Evolutionary conservation across 2,797 vertebrate genomes (phyloP).

Genomic region (Carcharodon carcharias): DNA sequence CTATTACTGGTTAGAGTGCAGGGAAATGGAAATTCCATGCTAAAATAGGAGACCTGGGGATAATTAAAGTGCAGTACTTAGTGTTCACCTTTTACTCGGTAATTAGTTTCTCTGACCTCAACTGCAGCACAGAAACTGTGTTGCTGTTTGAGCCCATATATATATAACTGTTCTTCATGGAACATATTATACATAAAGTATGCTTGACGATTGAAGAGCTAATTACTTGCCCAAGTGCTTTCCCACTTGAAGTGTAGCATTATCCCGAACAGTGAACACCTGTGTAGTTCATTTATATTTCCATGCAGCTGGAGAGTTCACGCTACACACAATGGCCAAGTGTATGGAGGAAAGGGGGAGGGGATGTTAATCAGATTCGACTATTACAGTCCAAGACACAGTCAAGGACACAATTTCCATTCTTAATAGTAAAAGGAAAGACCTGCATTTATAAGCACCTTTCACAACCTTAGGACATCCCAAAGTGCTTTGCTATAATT

Average conservation of each 20-base stretch:
- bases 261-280: background rate
- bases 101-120: background rate
- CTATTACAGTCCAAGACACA: background rate
- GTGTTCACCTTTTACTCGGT: slow-evolving; percentile 12
- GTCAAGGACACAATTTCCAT: background rate
- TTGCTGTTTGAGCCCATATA: background rate
- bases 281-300: slow-evolving; percentile 4
- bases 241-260: background rate
- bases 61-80: slow-evolving; percentile 6
- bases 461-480: background rate
- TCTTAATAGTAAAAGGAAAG: background rate
- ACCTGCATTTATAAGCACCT: background rate
- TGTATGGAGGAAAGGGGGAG: background rate
- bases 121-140: background rate
- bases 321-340: background rate
- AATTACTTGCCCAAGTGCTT: background rate
- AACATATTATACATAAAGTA: background rate
- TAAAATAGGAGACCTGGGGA: background rate
- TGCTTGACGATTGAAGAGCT: slow-evolving; percentile 1
- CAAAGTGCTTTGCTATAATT: background rate
- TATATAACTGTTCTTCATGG: background rate
- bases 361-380: background rate
- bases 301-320: background rate
- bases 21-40: background rate
- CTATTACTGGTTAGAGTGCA: background rate